Percentiles rank a stretch among this genome's conserved stretches.
phyloP scores from a whole-genome alignment of 2,797 vertebrate genomes.

The Crossoptilon crossoptilon region DNA sequence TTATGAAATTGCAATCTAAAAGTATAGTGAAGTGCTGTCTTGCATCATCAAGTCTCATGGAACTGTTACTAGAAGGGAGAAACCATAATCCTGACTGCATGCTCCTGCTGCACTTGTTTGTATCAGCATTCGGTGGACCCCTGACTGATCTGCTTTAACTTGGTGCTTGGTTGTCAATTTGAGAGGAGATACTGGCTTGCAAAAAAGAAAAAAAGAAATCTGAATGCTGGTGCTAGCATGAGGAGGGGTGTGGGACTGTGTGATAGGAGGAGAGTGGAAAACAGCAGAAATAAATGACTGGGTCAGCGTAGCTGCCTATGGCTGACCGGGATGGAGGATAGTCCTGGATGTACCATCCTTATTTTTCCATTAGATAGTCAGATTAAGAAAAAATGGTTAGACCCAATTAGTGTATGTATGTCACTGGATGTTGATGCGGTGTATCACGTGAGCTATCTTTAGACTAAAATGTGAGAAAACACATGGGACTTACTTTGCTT shows the following conservation, averaged over 20 bases:
- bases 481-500: not conserved
- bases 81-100: rapidly evolving
- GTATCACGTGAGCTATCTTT: not conserved
- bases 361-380: not conserved
- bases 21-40: not conserved
- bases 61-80: not conserved
- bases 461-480: not conserved
- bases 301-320: not conserved
- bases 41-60: not conserved
- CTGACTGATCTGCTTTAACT: not conserved
- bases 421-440: not conserved
- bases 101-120: not conserved
- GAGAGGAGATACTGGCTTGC: not conserved
- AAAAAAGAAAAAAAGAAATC: not conserved
- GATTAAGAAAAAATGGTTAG: not conserved
- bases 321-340: not conserved
- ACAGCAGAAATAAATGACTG: not conserved
- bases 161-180: not conserved
- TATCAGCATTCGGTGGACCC: not conserved
- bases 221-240: not conserved
- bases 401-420: not conserved
- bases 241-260: not conserved
- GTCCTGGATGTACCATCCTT: rapidly evolving
- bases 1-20: not conserved
- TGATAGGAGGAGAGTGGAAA: not conserved